Conservation (phyloP, 2,113 vertebrate genomes). For the Nanorana parkeri region DNA sequence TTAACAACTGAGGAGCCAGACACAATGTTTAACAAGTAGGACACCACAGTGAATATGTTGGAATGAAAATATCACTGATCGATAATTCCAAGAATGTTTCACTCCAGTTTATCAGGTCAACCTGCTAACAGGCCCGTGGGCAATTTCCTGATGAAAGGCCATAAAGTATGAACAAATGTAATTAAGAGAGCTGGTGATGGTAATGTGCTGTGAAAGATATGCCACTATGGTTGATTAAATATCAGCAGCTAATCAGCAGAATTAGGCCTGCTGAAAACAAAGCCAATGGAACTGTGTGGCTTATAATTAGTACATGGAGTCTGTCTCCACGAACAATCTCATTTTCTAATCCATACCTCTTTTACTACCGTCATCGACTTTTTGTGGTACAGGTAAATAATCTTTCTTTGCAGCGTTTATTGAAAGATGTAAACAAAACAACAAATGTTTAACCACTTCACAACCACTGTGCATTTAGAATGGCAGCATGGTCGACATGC, state of each 20-base stretch:
- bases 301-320: slow-evolving; percentile 1
- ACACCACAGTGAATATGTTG: slow-evolving; percentile 6
- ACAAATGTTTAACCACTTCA: too few species aligned
- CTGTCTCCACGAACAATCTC: not conserved
- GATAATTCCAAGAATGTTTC: slow-evolving; percentile 48
- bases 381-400: not conserved
- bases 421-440: too few species aligned
- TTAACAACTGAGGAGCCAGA: slow-evolving; percentile 6
- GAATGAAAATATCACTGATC: slow-evolving; percentile 39
- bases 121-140: slow-evolving; percentile 45
- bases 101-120: slow-evolving; percentile 53
- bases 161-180: slow-evolving; percentile 55
- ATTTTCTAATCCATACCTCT: not conserved
- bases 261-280: slow-evolving; percentile 29
- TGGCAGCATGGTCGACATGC: too few species aligned
- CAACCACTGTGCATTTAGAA: too few species aligned
- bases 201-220: slow-evolving; percentile 56
- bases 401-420: too few species aligned
- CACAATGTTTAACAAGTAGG: slow-evolving; percentile 5
- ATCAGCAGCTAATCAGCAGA: slow-evolving; percentile 32
- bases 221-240: slow-evolving; percentile 51
- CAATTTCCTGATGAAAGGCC: slow-evolving; percentile 52
- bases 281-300: slow-evolving; percentile 22
- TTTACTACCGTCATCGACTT: not conserved
- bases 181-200: slow-evolving; percentile 54